Base-by-base conservation (phyloP, 2,888 invertebrate genomes). In the Silvanus unidentatus region DNA sequence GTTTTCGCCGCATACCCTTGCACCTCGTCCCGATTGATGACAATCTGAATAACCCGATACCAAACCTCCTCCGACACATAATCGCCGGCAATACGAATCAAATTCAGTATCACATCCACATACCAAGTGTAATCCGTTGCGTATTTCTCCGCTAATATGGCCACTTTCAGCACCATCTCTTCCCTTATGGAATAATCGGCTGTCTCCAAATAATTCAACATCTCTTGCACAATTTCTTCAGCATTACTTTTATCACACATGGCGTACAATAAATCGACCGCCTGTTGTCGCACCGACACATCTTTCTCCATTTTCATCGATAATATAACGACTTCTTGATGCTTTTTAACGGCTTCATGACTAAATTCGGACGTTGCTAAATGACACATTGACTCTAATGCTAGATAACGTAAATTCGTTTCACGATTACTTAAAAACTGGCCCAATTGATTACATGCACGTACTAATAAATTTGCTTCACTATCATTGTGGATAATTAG, bases 171-270 rank as follows among this genome's bases (percentile, higher is more conserved):
- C 30, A 99, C 99, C 99, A 99, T 99, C 76, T 99, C 99, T 75
- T 99, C 99, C 56, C 99, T 81, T 62, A 99, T 99, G 16, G 98
- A 98, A 74, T 99, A 99, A 74, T 99, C 99, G 44, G 99, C 99
- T 15, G 97, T 96, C 77, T 99, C 99, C 58, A 99, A 77, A 71
- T 99, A 99, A 68, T 94, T 91, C 58, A 99, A 77, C 99, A 99
- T 99, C 75, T 99, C 99, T 68, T 95, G 94, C 4, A 99, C 99
- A 69, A 99, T 99, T 76, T 98, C 96, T 72, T 96, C 96, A 14
- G 98, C 96, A 75, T 99, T 99, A 56, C 92, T 92, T 67, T 96
- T 90, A 74, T 99, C 99, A 75, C 99, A 99, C 99, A 99, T 99
- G 34, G 99, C 99, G 75, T 99, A 99, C 1, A 99, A 75, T 47